phyloP scores from a whole-genome alignment of 2,888 invertebrate species.

The Cataglyphis altisquamis region DNA sequence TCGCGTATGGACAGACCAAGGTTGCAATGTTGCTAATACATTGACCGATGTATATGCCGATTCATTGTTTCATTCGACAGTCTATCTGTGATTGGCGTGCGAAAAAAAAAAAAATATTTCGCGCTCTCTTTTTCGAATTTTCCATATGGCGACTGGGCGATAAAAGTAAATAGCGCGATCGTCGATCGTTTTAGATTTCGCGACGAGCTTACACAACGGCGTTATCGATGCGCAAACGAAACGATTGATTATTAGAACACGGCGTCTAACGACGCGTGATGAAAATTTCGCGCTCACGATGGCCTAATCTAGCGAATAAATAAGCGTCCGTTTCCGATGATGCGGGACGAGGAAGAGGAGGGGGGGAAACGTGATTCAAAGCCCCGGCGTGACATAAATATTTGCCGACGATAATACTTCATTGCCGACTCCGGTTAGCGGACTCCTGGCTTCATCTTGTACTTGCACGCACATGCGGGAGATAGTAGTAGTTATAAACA shows the following conservation, averaged over 20 bases:
- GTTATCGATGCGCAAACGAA: constrained; percentile 49
- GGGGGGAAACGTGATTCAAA: constrained; percentile 61
- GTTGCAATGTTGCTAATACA: constrained; percentile 26
- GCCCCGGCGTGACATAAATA: constrained; percentile 71
- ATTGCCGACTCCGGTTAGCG: constrained; percentile 69
- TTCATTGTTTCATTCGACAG: constrained; percentile 22
- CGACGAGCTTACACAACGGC: constrained; percentile 22
- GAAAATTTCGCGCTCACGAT: constrained; percentile 53
- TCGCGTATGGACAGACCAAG: background rate
- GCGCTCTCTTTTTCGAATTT: constrained; percentile 11
- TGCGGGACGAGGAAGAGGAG: background rate
- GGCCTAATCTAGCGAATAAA: constrained; percentile 55
- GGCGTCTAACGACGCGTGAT: constrained; percentile 21
- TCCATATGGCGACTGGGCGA: constrained; percentile 1
- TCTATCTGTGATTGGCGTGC: background rate
- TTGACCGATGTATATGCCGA: constrained; percentile 23
- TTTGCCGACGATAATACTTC: constrained; percentile 74
- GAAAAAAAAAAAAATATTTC: constrained; percentile 5
- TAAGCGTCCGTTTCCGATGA: constrained; percentile 44
- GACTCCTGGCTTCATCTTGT: constrained; percentile 47
- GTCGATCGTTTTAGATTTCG: background rate
- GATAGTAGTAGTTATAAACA: constrained; percentile 74
- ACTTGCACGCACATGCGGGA: constrained; percentile 66
- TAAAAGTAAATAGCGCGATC: constrained; percentile 31
- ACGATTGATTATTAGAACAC: constrained; percentile 27